Conservation (phyloP, 2,113 vertebrate genomes). For the Sander vitreus region DNA sequence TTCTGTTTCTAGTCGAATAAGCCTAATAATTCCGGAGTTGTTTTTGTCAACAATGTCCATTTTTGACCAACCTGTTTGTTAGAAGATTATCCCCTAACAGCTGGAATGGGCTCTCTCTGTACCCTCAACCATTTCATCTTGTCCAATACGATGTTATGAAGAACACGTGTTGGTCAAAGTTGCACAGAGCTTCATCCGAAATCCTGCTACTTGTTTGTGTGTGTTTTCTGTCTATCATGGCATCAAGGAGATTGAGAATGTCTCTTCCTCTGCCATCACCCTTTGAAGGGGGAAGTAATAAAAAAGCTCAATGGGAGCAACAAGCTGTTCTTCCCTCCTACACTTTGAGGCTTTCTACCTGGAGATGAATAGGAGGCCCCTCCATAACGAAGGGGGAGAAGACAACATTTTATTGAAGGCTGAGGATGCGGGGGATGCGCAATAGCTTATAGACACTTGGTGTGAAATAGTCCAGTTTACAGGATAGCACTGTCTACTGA, state of each 20-base stretch:
- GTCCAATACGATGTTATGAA: conserved; percentile 59
- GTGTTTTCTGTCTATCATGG: conserved; percentile 73
- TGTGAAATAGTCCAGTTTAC: conserved; percentile 68
- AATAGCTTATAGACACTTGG: conserved; percentile 63
- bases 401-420: conserved; percentile 78
- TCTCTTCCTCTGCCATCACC: conserved; percentile 74
- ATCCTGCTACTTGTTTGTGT: conserved; percentile 58
- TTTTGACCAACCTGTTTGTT: conserved; percentile 67
- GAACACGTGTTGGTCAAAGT: conserved; percentile 51
- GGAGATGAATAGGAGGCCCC: conserved; percentile 85
- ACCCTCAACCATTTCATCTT: conserved; percentile 60
- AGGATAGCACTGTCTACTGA: conserved; percentile 2
- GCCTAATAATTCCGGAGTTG: conserved; percentile 4
- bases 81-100: conserved; percentile 64
- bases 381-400: conserved; percentile 74
- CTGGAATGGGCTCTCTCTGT: conserved; percentile 42
- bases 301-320: conserved; percentile 84
- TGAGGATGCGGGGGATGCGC: conserved; percentile 71
- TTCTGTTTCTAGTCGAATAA: background rate
- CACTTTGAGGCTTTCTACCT: conserved; percentile 84
- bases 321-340: conserved; percentile 80
- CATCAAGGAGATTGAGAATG: conserved; percentile 75
- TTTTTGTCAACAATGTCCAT: conserved; percentile 43
- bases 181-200: conserved; percentile 49
- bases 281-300: conserved; percentile 83